Percentiles rank a stretch among this genome's conserved stretches.
phyloP scores from a whole-genome alignment of 2,888 invertebrate species.

The Thymelicus acteon region DNA sequence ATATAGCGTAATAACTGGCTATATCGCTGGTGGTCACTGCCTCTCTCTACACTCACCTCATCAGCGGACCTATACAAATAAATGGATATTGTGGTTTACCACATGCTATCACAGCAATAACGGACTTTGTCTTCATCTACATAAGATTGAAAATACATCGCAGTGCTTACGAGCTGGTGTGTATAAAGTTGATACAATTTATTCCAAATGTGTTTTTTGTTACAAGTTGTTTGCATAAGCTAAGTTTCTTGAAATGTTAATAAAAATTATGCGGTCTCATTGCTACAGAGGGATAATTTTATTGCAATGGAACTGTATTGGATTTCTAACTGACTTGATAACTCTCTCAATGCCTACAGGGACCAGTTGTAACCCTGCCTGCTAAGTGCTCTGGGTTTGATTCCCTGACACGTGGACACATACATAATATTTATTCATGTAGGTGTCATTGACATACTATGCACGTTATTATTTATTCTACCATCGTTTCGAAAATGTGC shows the following conservation, averaged over 20 bases:
- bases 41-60: not conserved
- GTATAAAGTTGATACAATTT: slow-evolving; percentile 1
- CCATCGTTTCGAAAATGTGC: too few relatives aligned
- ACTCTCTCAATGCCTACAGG: too few relatives aligned
- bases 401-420: too few relatives aligned
- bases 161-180: not conserved
- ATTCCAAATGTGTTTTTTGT: slow-evolving; percentile 3
- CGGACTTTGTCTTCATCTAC: not conserved
- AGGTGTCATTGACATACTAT: too few relatives aligned
- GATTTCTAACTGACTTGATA: too few relatives aligned
- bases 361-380: too few relatives aligned
- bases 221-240: not conserved
- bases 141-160: not conserved
- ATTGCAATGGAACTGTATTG: not conserved
- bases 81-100: slow-evolving; percentile 3
- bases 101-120: not conserved
- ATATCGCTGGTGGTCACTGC: slow-evolving; percentile 5
- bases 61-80: slow-evolving; percentile 12
- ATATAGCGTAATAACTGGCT: slow-evolving; percentile 15
- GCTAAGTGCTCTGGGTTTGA: too few relatives aligned
- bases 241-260: not conserved
- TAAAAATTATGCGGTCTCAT: not conserved
- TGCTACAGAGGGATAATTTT: not conserved
- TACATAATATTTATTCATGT: too few relatives aligned
- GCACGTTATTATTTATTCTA: too few relatives aligned